A percentile compares a stretch with the other conserved stretches of the same genome.
These are phyloP conservation scores for Cossypha niveicapilla DNA, from an alignment of 2,797 vertebrate species.

Conservation along the genomic window DNA sequence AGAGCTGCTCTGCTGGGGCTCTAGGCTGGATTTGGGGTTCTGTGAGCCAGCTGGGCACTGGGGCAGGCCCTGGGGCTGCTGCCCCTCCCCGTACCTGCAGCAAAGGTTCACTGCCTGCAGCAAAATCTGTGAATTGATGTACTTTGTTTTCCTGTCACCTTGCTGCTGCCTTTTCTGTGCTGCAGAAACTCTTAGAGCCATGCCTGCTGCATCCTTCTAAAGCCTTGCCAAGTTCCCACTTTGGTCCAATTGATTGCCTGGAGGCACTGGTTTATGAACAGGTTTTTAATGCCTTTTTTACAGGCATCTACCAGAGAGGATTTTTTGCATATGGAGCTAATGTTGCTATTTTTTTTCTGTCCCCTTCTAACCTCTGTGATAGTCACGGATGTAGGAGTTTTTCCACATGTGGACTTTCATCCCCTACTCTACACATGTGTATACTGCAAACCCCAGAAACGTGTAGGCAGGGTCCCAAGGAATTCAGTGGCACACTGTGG, in stretches of 20 bases:
- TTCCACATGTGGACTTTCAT: not conserved
- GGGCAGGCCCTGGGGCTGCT: not conserved
- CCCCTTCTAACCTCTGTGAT: not conserved
- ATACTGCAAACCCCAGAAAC: not conserved
- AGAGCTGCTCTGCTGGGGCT: not conserved
- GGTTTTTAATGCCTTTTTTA: not conserved
- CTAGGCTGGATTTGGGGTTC: rapidly evolving
- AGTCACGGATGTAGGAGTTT: not conserved
- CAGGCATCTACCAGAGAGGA: not conserved
- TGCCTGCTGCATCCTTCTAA: not conserved
- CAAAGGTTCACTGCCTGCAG: rapidly evolving
- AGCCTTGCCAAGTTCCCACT: not conserved
- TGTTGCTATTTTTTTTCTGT: not conserved
- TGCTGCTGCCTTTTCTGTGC: not conserved
- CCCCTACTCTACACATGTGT: rapidly evolving
- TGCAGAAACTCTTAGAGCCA: not conserved
- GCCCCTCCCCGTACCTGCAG: not conserved
- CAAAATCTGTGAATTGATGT: not conserved
- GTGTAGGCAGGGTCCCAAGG: not conserved
- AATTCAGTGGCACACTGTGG: not conserved
- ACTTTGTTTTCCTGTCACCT: not conserved
- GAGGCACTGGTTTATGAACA: not conserved
- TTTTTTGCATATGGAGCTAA: not conserved
- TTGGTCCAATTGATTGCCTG: not conserved
- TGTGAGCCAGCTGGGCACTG: not conserved